phyloP scores from a whole-genome alignment of 23 tunicate species.

The Halocynthia roretzi region DNA sequence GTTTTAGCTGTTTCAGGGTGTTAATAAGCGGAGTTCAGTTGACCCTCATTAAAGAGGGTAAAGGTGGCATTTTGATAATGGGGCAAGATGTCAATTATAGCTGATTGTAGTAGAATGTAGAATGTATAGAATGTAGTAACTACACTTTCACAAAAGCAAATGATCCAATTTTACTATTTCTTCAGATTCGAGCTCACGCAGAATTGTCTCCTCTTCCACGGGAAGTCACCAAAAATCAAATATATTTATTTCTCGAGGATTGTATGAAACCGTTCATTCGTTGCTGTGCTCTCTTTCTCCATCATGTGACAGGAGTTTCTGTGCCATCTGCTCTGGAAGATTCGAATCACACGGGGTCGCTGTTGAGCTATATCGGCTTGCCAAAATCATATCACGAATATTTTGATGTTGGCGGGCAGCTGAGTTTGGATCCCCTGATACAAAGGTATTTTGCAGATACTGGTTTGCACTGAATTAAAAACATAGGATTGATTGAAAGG shows the following conservation, averaged over 20 bases:
- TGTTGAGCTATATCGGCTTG: conserved; percentile 45
- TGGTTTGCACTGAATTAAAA: background rate
- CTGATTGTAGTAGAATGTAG: no score
- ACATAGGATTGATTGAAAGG: background rate
- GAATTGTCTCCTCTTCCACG: conserved; percentile 4
- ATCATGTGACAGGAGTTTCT: conserved; percentile 36
- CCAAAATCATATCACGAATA: conserved; percentile 15
- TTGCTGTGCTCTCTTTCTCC: conserved; percentile 38
- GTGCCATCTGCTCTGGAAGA: conserved; percentile 7
- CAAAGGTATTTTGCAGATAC: conserved; percentile 22
- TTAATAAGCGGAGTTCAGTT: no score
- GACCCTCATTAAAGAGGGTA: no score
- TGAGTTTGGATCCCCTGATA: conserved; percentile 33
- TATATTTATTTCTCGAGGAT: background rate
- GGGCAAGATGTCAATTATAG: no score
- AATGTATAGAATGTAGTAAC: background rate
- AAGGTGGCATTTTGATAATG: no score
- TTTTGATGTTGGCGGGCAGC: conserved; percentile 26
- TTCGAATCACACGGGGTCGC: conserved; percentile 3
- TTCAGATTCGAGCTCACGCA: conserved; percentile 52
- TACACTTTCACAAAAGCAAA: background rate
- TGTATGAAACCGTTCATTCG: conserved; percentile 51
- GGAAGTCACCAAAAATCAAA: conserved; percentile 21
- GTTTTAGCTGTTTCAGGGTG: no score
- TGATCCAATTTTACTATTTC: background rate